Evolutionary conservation across 2,797 vertebrate genomes (phyloP).

Genomic region (Hipposideros larvatus): DNA sequence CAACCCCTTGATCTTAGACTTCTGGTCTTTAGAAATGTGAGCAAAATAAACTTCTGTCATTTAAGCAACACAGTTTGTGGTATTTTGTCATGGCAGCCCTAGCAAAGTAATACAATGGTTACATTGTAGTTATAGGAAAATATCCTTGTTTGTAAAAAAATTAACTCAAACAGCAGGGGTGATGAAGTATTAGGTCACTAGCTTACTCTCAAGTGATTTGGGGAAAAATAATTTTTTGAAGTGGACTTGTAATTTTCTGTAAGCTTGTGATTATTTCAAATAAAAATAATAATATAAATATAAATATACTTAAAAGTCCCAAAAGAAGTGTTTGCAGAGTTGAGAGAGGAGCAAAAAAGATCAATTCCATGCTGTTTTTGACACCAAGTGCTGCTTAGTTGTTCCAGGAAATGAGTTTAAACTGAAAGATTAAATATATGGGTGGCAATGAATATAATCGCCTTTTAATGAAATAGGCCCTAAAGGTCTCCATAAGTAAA

Average conservation of each 20-base stretch:
- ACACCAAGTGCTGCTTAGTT: background rate
- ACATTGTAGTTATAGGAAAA: background rate
- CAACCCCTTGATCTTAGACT: background rate
- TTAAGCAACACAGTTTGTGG: background rate
- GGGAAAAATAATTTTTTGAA: background rate
- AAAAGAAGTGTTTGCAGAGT: background rate
- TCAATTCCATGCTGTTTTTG: background rate
- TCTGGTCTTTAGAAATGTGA: background rate
- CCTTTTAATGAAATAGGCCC: background rate
- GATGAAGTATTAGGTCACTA: background rate
- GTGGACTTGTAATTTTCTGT: background rate
- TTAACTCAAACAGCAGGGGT: background rate
- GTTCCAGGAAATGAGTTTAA: slow-evolving; percentile 25
- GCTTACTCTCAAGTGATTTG: background rate
- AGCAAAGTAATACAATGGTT: background rate
- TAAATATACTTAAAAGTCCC: background rate
- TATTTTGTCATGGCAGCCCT: background rate
- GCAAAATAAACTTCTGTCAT: background rate
- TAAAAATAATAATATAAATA: background rate
- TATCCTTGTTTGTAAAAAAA: background rate
- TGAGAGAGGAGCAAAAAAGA: background rate
- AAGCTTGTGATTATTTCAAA: background rate
- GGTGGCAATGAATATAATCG: background rate
- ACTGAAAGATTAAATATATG: background rate
- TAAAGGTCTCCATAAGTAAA: background rate